Evolutionary conservation across 2,113 vertebrate species (phyloP), one percentile per base, ranked within the genome.

Genomic region (Microcebus ravelobensis): DNA sequence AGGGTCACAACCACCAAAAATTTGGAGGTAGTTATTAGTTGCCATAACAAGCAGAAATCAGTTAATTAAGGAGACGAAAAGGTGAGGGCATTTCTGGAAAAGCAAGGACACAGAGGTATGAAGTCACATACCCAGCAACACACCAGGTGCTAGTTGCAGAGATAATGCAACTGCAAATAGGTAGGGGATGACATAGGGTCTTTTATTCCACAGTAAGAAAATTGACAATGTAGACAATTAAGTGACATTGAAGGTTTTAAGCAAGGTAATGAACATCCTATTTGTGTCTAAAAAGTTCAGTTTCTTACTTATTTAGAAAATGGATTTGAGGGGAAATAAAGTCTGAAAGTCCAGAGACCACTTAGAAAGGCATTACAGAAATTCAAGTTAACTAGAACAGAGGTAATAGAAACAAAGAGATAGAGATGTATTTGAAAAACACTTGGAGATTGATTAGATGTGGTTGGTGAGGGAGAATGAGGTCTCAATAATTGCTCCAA

Each of bases 191-290:
- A 76, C 13, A 8, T 27, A 39, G 8, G 20, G 27, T 20, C 39
- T 52, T 81, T 57, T 74, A 81, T 34, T 82, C 57, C 39, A 87
- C 42, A 85, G 50, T n/a, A 55, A 76, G 17, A 93, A 93, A 83
- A 77, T n/a, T 23, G 25, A 65, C 34, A 45, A 14, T 36, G 4
- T 42, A 91, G 61, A 65, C 50, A 92, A 70, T 65, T 77, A 86
- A 71, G 57, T 55, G 45, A 94, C 59, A 80, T 6, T 36, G 65
- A 79, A 52, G 23, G 13, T 59, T 67, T 31, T 74, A 73, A 57
- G 25, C 67, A 57, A 23, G 4, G 8, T 9, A 83, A 6, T 68
- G 4, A 91, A 73, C 42, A 55, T 74, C 4, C 68, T 31, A 52
- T 59, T n/a, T 61, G 18, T 80, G 20, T 95, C 48, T 57, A 39